Evolutionary conservation across 2,113 vertebrate genomes (phyloP).

Genomic region (Trichechus manatus): DNA sequence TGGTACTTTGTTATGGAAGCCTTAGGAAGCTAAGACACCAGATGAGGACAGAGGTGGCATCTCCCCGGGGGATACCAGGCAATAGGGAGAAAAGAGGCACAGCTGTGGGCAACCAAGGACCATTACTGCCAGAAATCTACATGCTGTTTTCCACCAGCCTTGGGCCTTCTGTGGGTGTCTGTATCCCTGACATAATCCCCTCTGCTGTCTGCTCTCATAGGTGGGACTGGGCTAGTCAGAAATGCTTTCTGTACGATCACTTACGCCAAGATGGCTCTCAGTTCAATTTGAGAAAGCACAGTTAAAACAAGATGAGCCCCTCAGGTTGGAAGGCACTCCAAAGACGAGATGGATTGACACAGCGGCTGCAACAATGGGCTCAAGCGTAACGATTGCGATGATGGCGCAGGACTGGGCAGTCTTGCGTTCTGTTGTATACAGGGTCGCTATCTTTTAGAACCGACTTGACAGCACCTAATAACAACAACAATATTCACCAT

Average conservation of each 20-base stretch:
- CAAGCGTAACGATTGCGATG: too few species aligned
- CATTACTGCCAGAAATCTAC: not conserved
- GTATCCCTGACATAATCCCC: not conserved
- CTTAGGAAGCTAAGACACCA: not conserved
- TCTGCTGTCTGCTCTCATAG: not conserved
- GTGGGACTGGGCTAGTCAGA: not conserved
- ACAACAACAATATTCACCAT: not conserved
- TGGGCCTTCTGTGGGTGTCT: not conserved
- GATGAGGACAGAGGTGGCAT: not conserved
- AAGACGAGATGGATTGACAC: too few species aligned
- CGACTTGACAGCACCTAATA: too few species aligned
- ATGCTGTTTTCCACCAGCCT: not conserved
- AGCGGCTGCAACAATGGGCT: too few species aligned
- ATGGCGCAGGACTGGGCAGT: too few species aligned
- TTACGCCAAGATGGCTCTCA: not conserved
- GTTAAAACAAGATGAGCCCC: not conserved
- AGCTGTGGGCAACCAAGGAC: not conserved
- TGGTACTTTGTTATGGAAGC: not conserved
- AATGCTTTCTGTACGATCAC: not conserved
- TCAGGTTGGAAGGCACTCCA: too few species aligned
- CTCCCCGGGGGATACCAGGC: not conserved
- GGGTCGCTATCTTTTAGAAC: too few species aligned
- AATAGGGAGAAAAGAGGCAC: not conserved
- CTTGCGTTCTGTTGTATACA: too few species aligned
- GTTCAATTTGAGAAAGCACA: not conserved